Conservation (phyloP, 2,113 vertebrate species). For the Poeciliopsis turrubarensis region DNA sequence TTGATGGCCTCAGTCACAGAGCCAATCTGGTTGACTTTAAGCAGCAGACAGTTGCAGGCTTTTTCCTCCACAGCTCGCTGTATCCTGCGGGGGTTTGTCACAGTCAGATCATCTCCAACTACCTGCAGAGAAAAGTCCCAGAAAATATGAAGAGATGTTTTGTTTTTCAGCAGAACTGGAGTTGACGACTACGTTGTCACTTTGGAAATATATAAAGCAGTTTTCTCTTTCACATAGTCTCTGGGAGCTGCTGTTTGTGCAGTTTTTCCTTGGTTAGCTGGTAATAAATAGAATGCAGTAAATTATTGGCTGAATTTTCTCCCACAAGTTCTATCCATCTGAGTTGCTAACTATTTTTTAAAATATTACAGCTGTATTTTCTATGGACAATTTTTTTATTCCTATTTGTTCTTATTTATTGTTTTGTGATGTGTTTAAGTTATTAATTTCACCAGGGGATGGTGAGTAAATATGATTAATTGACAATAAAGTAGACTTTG, state of each 20-base stretch:
- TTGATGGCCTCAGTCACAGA: conserved; percentile 92
- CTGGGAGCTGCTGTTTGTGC: neutral
- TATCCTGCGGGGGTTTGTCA: conserved; percentile 91
- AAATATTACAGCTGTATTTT: too few relatives aligned
- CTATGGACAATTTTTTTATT: too few relatives aligned
- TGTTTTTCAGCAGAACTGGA: neutral
- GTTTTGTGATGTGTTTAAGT: too few relatives aligned
- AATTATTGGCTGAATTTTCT: neutral
- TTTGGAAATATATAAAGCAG: neutral
- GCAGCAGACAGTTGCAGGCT: conserved; percentile 92
- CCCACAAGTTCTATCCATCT: too few relatives aligned
- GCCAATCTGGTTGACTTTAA: conserved; percentile 95
- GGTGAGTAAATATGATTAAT: too few relatives aligned
- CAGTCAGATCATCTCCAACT: conserved; percentile 91
- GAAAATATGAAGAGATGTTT: neutral
- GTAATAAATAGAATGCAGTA: neutral
- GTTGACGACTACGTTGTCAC: neutral
- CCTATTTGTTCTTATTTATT: too few relatives aligned
- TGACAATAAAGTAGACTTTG: too few relatives aligned
- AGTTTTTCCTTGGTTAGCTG: neutral
- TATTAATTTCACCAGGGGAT: too few relatives aligned
- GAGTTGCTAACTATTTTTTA: too few relatives aligned
- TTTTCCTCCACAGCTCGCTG: conserved; percentile 90
- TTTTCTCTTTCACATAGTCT: neutral
- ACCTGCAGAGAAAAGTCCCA: conserved; percentile 74